Base-by-base conservation (phyloP, 2,113 vertebrate genomes). In the Micromys minutus region DNA sequence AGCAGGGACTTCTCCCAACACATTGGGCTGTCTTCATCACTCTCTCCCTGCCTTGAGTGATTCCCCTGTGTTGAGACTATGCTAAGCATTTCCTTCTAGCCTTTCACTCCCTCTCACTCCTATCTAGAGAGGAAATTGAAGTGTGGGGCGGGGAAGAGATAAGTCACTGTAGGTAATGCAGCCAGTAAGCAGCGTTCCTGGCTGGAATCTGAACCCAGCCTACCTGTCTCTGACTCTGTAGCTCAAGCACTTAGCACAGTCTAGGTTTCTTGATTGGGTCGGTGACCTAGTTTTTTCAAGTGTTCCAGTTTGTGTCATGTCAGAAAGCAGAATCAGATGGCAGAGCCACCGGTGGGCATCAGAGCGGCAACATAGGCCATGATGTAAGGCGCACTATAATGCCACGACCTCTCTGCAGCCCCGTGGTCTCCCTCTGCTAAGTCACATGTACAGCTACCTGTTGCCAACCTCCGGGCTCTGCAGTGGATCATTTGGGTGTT, bases 271-370 rank as follows among this genome's bases (percentile, higher is more conserved):
- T 0, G 0, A 80, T 71, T 61, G 92, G 91, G 92, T 90, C 59
- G n/a, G 69, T 81, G 91, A 96, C 94, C 94, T 81, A 85, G 61
- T 96, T 96, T 95, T 96, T 86, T 67, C 12, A 93, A 88, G 95
- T 81, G 89, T 96, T 87, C 93, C 94, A 83, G 59, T 75, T 97
- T 24, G 1, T 85, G 81, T 1, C 57, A 87, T 29, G 52, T 76
- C 87, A 96, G 91, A 95, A 79, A 67, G 63, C 7, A 59, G 93
- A 90, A 77, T 87, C 89, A 84, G 67, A 67, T 93, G 87, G 61
- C 81, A 71, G 69, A 52, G 59, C 36, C 22, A 12, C 76, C 71
- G 8, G 34, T 9, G 24, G 75, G 87, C 10, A 16, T 1, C 29
- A 67, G 50, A 42, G 31, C 22, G 22, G 69, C 5, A 39, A 52